phyloP scores from a whole-genome alignment of 1,140 invertebrate species.

The Vollenhovia emeryi region DNA sequence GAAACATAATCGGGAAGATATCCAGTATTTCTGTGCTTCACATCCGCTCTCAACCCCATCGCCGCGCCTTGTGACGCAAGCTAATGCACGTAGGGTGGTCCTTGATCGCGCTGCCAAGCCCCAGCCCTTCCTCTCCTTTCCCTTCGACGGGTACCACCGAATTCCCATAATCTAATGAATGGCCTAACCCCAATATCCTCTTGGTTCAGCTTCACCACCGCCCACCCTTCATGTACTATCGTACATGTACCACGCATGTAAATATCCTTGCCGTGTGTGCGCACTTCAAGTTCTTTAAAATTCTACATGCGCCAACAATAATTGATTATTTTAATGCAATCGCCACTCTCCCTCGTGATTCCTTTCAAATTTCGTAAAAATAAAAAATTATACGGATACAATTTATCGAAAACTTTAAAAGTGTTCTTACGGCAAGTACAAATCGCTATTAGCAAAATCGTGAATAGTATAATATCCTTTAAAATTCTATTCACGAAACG shows the following conservation, averaged over 20 bases:
- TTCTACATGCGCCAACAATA: constrained; percentile 46
- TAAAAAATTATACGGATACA: neutral
- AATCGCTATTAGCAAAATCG: neutral
- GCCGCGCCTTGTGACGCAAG: constrained; percentile 64
- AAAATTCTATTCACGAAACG: neutral
- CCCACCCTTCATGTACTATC: constrained; percentile 62
- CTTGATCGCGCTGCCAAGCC: constrained; percentile 74
- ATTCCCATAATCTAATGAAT: constrained; percentile 85
- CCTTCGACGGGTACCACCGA: constrained; percentile 72
- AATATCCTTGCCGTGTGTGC: constrained; percentile 61
- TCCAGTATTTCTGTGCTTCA: neutral
- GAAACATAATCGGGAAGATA: neutral
- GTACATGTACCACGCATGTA: constrained; percentile 70
- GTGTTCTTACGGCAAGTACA: neutral
- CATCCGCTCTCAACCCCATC: constrained; percentile 74
- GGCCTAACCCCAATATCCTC: constrained; percentile 79
- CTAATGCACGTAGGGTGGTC: constrained; percentile 68
- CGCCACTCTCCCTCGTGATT: neutral
- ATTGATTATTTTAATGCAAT: constrained; percentile 77
- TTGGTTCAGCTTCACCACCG: constrained; percentile 75
- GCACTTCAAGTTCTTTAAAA: constrained; percentile 70
- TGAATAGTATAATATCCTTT: neutral
- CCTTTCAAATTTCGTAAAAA: neutral
- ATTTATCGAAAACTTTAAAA: neutral
- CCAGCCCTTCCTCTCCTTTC: constrained; percentile 61